phyloP scores from a whole-genome alignment of 1,140 invertebrate genomes.

The Drosophila bocki region DNA sequence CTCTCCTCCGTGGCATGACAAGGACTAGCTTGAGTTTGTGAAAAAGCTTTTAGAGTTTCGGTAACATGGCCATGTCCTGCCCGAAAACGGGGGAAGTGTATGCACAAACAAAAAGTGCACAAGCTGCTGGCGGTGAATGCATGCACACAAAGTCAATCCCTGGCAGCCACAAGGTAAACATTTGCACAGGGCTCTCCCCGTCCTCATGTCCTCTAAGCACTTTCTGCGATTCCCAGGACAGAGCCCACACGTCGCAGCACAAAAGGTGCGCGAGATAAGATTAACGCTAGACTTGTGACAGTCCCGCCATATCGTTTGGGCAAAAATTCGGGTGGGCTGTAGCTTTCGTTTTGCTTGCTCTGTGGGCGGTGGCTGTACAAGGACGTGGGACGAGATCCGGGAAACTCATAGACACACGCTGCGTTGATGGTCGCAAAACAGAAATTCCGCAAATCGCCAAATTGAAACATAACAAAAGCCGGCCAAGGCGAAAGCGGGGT shows the following conservation, averaged over 20 bases:
- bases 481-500: slow-evolving; percentile 21
- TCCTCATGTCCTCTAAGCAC: slow-evolving; percentile 2
- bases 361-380: slow-evolving; percentile 23
- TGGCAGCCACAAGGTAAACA: slow-evolving; percentile 58
- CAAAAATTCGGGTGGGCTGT: slow-evolving; percentile 8
- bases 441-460: slow-evolving; percentile 46
- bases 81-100: slow-evolving; percentile 17
- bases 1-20: not conserved
- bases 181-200: slow-evolving; percentile 26
- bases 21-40: slow-evolving; percentile 33
- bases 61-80: slow-evolving; percentile 20
- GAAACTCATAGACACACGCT: slow-evolving; percentile 18
- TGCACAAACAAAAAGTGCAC: slow-evolving; percentile 54
- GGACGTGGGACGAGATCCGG: slow-evolving; percentile 2
- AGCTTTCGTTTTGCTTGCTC: slow-evolving; percentile 9
- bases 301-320: slow-evolving; percentile 8
- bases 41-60: slow-evolving; percentile 55
- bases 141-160: slow-evolving; percentile 48
- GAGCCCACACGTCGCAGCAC: slow-evolving; percentile 15
- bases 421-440: slow-evolving; percentile 39
- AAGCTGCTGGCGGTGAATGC: slow-evolving; percentile 24
- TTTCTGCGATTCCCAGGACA: slow-evolving; percentile 25
- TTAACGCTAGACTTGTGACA: slow-evolving; percentile 55
- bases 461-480: slow-evolving; percentile 76
- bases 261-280: slow-evolving; percentile 60